phyloP scores from a whole-genome alignment of 2,113 vertebrate species.

The Catharus bicknelli region DNA sequence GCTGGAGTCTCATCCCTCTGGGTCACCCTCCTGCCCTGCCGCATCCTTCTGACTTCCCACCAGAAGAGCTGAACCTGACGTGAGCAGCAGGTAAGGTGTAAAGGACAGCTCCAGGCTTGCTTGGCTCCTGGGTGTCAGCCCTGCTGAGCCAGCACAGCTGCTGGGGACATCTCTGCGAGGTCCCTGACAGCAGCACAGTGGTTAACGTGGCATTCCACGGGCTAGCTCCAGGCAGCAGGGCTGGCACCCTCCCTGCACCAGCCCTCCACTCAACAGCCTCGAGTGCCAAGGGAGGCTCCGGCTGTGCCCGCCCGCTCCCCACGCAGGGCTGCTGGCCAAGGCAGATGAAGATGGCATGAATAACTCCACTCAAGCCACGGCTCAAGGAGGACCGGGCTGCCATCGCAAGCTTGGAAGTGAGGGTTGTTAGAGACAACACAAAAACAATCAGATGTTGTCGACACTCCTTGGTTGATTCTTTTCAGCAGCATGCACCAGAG shows the following conservation, averaged over 20 bases:
- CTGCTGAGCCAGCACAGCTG: background rate
- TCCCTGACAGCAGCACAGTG: accelerated
- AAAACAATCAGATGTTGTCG: background rate
- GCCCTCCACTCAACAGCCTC: slow-evolving; percentile 21
- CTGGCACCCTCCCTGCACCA: slow-evolving; percentile 22
- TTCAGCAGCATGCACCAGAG: background rate
- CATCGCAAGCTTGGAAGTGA: background rate
- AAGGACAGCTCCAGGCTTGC: background rate
- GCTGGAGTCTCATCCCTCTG: background rate
- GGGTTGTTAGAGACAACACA: background rate
- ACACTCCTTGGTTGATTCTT: background rate
- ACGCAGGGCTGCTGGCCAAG: slow-evolving; percentile 32
- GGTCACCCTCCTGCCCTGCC: background rate
- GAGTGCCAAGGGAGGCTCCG: slow-evolving; percentile 20
- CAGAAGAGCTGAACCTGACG: background rate
- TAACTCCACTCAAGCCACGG: slow-evolving; percentile 30
- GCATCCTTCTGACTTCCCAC: background rate
- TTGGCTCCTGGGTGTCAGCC: background rate
- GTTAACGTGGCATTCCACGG: background rate
- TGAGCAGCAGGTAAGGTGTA: background rate
- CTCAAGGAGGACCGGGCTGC: slow-evolving; percentile 19
- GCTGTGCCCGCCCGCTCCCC: background rate
- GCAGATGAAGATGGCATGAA: slow-evolving; percentile 36
- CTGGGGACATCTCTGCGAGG: background rate
- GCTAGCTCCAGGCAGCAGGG: background rate